Conservation (phyloP, 2,113 vertebrate genomes). For the Notechis scutatus region DNA sequence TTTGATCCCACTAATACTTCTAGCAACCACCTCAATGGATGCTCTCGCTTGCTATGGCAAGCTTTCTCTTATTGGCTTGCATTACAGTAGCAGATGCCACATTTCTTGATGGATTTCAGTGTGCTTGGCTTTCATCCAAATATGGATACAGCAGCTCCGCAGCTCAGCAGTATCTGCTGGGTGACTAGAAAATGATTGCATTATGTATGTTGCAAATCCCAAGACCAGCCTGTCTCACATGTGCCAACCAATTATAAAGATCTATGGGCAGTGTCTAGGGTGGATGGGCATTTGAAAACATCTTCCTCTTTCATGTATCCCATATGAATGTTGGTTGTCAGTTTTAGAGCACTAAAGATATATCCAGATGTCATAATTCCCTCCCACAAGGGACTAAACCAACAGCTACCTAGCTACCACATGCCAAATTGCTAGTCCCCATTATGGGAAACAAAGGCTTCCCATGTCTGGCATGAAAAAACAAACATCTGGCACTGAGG, state of each 20-base stretch:
- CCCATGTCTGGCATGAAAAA: not conserved
- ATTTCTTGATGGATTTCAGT: not conserved
- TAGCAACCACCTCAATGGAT: not conserved
- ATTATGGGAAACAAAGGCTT: not conserved
- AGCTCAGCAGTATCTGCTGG: not conserved
- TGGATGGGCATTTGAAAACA: not conserved
- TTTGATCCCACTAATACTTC: not conserved
- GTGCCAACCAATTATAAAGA: not conserved
- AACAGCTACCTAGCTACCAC: not conserved
- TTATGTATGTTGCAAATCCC: not conserved
- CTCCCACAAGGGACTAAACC: not conserved
- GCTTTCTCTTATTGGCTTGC: not conserved
- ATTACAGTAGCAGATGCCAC: not conserved
- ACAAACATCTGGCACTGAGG: not conserved
- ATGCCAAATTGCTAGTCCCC: not conserved
- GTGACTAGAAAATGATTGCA: not conserved
- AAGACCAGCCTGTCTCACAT: not conserved
- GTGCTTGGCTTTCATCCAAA: not conserved
- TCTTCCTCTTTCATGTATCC: not conserved
- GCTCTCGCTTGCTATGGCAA: not conserved
- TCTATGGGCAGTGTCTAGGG: not conserved
- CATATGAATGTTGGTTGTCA: not conserved
- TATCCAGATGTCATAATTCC: not conserved
- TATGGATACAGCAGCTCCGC: not conserved
- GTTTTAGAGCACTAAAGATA: not conserved